Evolutionary conservation across 2,888 invertebrate genomes (phyloP).

Genomic region (Ormyrus thymus): DNA sequence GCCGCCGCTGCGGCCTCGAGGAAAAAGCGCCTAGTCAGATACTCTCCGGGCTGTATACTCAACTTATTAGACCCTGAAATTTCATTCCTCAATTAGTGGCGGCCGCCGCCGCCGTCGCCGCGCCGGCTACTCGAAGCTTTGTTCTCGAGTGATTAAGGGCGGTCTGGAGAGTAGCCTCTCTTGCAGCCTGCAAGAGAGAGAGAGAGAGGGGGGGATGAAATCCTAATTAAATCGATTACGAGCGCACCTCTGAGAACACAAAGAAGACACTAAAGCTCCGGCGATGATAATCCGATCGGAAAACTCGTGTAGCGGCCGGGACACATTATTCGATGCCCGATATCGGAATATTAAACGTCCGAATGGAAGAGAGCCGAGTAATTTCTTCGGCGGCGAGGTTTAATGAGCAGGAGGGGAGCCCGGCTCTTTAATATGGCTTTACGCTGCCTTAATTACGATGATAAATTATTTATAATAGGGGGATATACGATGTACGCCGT

Average conservation of each 20-base stretch:
- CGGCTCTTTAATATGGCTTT: conserved; percentile 25
- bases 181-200: background rate
- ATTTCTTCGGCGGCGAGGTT: conserved; percentile 8
- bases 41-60: conserved; percentile 21
- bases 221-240: conserved; percentile 61
- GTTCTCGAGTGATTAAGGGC: conserved; percentile 50
- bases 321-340: background rate
- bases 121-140: conserved; percentile 45
- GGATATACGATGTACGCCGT: background rate
- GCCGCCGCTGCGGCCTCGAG: background rate
- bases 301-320: conserved; percentile 48
- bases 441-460: conserved; percentile 42
- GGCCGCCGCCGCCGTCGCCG: background rate
- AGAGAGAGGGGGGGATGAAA: conserved; percentile 53
- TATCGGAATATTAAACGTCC: conserved; percentile 49
- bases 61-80: conserved; percentile 54
- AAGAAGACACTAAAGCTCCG: conserved; percentile 48
- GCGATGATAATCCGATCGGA: conserved; percentile 55
- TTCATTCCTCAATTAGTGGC: conserved; percentile 54
- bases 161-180: conserved; percentile 20
- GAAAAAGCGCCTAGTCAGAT: conserved; percentile 30
- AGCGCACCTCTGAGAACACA: conserved; percentile 38
- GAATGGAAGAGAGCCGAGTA: conserved; percentile 14
- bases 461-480: conserved; percentile 51
- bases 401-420: conserved; percentile 10